Conservation (phyloP, 2,888 invertebrate species). For the Cyclophora albipunctata region DNA sequence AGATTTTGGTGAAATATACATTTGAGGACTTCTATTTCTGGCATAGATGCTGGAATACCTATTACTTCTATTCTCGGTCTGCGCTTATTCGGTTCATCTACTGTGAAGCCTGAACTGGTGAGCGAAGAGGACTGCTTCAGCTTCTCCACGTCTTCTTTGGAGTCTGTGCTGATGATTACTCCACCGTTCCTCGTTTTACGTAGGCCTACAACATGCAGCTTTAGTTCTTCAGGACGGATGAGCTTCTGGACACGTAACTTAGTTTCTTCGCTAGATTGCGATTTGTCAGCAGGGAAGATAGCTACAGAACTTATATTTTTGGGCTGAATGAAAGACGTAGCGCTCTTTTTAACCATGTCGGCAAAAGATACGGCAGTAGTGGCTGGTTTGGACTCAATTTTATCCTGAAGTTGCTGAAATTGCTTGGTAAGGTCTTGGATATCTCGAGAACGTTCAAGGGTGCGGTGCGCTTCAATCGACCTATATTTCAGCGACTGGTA, state of each 20-base stretch:
- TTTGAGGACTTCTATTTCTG: background rate
- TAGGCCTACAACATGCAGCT: conserved; percentile 2
- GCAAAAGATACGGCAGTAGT: background rate
- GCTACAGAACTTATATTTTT: background rate
- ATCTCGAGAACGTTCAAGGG: too few relatives aligned
- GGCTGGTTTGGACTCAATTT: too few relatives aligned
- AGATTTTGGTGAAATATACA: conserved; percentile 1
- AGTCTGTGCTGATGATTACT: background rate
- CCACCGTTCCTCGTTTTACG: conserved; percentile 3
- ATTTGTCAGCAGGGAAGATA: background rate
- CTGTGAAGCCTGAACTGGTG: background rate
- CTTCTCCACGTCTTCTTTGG: conserved; percentile 2
- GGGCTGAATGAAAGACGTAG: background rate
- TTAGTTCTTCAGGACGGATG: conserved; percentile 4
- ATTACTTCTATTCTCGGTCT: conserved; percentile 1
- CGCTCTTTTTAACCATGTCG: background rate
- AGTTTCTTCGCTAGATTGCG: background rate
- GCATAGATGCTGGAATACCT: background rate
- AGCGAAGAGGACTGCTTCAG: conserved; percentile 1
- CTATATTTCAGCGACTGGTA: too few relatives aligned
- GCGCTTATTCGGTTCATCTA: conserved; percentile 1
- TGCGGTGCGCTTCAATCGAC: too few relatives aligned
- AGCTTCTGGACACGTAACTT: conserved; percentile 1
- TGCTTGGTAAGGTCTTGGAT: too few relatives aligned
- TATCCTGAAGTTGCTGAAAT: too few relatives aligned